A percentile compares a stretch with the other conserved stretches of the same genome.
Conservation (phyloP, 1,140 invertebrate genomes). For the Lasioglossum baleicum region DNA sequence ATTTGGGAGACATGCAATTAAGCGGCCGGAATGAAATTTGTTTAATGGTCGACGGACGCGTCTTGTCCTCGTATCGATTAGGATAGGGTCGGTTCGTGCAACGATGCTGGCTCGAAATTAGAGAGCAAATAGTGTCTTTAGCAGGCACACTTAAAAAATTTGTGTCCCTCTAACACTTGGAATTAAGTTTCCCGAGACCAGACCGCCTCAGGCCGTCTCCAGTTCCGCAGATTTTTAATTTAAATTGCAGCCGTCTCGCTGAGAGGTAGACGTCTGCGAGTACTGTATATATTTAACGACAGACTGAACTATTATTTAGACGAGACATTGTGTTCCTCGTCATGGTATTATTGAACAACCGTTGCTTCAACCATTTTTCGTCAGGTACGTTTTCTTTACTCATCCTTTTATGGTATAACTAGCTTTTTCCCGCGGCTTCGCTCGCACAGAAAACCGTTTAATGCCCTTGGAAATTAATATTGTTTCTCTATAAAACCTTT, state of each 20-base stretch:
- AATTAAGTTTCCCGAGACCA: constrained; percentile 22
- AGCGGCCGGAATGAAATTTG: constrained; percentile 8
- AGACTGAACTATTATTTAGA: constrained; percentile 35
- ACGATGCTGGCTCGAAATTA: not conserved
- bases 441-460: too few species aligned
- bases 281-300: constrained; percentile 42
- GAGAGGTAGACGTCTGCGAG: not conserved
- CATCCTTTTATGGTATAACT: too few species aligned
- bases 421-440: too few species aligned
- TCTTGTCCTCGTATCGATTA: not conserved
- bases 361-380: not conserved
- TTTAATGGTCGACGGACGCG: not conserved
- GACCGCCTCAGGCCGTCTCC: not conserved
- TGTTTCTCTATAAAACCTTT: too few species aligned
- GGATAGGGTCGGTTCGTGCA: not conserved
- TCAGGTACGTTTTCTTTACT: too few species aligned
- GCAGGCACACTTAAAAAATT: constrained; percentile 13
- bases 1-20: constrained; percentile 8
- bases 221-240: constrained; percentile 34
- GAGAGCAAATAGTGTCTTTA: not conserved
- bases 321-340: constrained; percentile 20
- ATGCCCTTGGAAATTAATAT: too few species aligned
- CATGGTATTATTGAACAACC: constrained; percentile 28
- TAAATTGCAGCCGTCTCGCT: constrained; percentile 16
- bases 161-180: not conserved